phyloP scores from a whole-genome alignment of 2,797 vertebrate genomes.

The Enoplosus armatus region DNA sequence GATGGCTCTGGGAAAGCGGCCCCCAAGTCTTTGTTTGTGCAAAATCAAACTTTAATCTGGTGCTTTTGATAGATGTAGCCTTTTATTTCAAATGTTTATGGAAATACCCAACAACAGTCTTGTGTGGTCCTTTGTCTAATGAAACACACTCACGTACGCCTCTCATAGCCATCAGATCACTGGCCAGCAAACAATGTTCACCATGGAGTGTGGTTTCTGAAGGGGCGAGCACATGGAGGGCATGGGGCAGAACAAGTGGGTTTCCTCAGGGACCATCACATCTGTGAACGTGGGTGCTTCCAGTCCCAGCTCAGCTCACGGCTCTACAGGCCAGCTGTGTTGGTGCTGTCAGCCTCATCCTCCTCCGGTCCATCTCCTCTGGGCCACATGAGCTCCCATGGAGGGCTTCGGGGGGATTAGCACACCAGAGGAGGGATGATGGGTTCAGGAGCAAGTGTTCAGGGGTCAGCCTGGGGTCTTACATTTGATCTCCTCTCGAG shows the following conservation, averaged over 20 bases:
- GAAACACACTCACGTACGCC: constrained; percentile 68
- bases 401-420: constrained; percentile 75
- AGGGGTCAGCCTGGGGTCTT: constrained; percentile 70
- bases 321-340: constrained; percentile 79
- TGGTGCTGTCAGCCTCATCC: constrained; percentile 82
- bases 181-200: constrained; percentile 56
- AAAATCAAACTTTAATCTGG: constrained; percentile 79
- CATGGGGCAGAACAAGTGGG: constrained; percentile 14
- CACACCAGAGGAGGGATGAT: constrained; percentile 65
- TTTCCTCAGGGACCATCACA: constrained; percentile 40
- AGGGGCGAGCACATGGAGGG: constrained; percentile 29
- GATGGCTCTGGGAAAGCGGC: constrained; percentile 55
- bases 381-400: constrained; percentile 67
- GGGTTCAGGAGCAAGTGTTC: constrained; percentile 76
- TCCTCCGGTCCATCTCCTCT: constrained; percentile 74
- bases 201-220: constrained; percentile 47
- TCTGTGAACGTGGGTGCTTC: constrained; percentile 54
- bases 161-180: constrained; percentile 64
- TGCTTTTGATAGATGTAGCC: constrained; percentile 76
- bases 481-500: constrained; percentile 72
- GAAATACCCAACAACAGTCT: constrained; percentile 76
- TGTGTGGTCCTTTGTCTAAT: constrained; percentile 84
- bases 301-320: constrained; percentile 29
- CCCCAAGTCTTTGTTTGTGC: constrained; percentile 75
- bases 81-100: constrained; percentile 83